Evolutionary conservation across 2,888 invertebrate species (phyloP).

Genomic region (Torymus tubicola): DNA sequence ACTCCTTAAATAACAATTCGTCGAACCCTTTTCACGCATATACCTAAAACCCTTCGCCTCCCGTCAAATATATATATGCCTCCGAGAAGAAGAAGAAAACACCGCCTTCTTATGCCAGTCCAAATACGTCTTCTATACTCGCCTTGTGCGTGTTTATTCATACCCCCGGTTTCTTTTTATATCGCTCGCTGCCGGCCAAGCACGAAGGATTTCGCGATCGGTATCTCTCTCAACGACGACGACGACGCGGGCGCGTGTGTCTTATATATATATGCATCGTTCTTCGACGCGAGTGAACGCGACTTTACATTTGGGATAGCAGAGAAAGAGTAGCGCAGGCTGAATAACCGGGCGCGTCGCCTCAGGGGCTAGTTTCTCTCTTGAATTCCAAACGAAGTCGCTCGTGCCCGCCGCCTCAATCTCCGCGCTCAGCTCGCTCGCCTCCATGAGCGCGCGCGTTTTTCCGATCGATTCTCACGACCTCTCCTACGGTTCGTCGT

Average conservation of each 20-base stretch:
- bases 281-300: slow-evolving; percentile 7
- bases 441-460: background rate
- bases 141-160: slow-evolving; percentile 36
- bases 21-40: too few species aligned
- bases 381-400: slow-evolving; percentile 56
- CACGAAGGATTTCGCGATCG: slow-evolving; percentile 18
- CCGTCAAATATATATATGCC: too few species aligned
- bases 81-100: too few species aligned
- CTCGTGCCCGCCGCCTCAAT: slow-evolving; percentile 42
- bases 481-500: background rate
- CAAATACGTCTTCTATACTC: background rate
- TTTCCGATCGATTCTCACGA: slow-evolving; percentile 22
- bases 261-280: slow-evolving; percentile 21
- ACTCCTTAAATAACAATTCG: too few species aligned
- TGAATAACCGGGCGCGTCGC: slow-evolving; percentile 37
- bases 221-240: too few species aligned
- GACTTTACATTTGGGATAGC: slow-evolving; percentile 37
- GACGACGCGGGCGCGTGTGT: background rate
- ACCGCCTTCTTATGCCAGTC: background rate
- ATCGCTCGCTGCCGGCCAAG: background rate
- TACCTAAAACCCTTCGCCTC: too few species aligned
- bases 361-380: slow-evolving; percentile 35
- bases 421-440: slow-evolving; percentile 8
- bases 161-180: slow-evolving; percentile 11
- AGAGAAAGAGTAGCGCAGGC: background rate